These are phyloP conservation scores for Sisyra terminalis DNA, from an alignment of 2,888 invertebrate species.

Conservation along the genomic window DNA sequence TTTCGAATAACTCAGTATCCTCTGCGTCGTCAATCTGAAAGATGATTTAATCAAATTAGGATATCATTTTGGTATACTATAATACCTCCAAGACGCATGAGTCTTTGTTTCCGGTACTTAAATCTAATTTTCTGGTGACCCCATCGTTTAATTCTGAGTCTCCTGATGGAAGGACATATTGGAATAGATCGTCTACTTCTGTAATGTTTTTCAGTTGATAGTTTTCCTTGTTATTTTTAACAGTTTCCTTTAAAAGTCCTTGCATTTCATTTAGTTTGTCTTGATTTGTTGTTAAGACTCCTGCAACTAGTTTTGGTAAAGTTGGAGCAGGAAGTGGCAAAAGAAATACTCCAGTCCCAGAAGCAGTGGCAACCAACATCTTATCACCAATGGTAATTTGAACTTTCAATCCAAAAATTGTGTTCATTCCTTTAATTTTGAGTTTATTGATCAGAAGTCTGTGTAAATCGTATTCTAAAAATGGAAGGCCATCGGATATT, in stretches of 20 bases:
- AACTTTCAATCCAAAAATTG: slow-evolving; percentile 70
- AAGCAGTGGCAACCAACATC: slow-evolving; percentile 74
- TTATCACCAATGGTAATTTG: slow-evolving; percentile 65
- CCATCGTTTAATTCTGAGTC: slow-evolving; percentile 40
- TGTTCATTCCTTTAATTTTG: slow-evolving; percentile 88
- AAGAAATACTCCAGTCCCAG: slow-evolving; percentile 70
- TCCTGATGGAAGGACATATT: slow-evolving; percentile 26
- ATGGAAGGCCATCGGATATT: slow-evolving; percentile 88
- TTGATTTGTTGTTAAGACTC: slow-evolving; percentile 46
- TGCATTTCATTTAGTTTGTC: slow-evolving; percentile 50
- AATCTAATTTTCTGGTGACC: slow-evolving; percentile 42
- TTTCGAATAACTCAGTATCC: slow-evolving; percentile 57
- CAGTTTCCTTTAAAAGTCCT: slow-evolving; percentile 49
- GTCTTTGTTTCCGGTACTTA: slow-evolving; percentile 59
- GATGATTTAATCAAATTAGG: not conserved
- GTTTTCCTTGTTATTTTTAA: slow-evolving; percentile 52
- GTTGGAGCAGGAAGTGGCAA: slow-evolving; percentile 61
- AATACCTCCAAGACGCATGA: slow-evolving; percentile 60
- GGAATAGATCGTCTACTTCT: not conserved
- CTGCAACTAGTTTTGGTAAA: slow-evolving; percentile 52
- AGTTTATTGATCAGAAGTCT: slow-evolving; percentile 78
- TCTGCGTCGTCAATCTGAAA: slow-evolving; percentile 73
- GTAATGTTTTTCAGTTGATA: slow-evolving; percentile 38
- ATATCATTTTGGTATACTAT: not conserved
- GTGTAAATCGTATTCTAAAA: slow-evolving; percentile 91